Conservation (phyloP, 2,797 vertebrate genomes). For the Sebastolobus altivelis region DNA sequence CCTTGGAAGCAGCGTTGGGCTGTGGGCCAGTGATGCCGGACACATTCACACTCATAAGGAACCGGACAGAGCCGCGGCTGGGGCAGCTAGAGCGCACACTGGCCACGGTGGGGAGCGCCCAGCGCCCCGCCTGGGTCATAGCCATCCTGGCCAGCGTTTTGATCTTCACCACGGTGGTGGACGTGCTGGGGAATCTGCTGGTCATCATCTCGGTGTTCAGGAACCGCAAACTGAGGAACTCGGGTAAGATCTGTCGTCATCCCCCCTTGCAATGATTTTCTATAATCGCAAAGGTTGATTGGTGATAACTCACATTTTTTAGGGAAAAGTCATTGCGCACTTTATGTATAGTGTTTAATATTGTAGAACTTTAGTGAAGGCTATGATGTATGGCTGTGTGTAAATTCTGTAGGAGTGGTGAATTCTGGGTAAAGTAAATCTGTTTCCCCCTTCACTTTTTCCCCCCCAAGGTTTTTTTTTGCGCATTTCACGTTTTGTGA, state of each 20-base stretch:
- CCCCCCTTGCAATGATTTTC: not conserved
- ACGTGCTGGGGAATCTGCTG: constrained; percentile 89
- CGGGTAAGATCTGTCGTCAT: constrained; percentile 80
- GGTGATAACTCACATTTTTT: not conserved
- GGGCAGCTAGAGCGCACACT: constrained; percentile 80
- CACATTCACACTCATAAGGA: constrained; percentile 81
- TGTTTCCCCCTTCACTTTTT: not conserved
- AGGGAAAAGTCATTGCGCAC: not conserved
- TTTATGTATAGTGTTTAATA: not conserved
- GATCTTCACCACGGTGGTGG: constrained; percentile 89
- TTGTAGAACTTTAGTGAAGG: not conserved
- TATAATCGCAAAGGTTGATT: not conserved
- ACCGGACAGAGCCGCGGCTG: constrained; percentile 79
- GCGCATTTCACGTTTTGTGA: not conserved
- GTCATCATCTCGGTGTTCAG: constrained; percentile 89
- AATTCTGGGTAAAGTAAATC: not conserved
- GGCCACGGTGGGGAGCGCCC: constrained; percentile 67
- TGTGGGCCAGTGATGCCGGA: constrained; percentile 81
- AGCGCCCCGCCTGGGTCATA: constrained; percentile 86
- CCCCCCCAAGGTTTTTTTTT: not conserved
- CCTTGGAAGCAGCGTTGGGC: constrained; percentile 36
- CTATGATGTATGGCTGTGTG: not conserved
- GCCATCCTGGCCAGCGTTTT: constrained; percentile 86
- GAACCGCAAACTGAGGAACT: constrained; percentile 89
- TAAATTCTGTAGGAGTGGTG: not conserved